Evolutionary conservation across 2,888 invertebrate genomes (phyloP), one percentile per base, ranked within the genome.

Genomic region (Ophion costatus): DNA sequence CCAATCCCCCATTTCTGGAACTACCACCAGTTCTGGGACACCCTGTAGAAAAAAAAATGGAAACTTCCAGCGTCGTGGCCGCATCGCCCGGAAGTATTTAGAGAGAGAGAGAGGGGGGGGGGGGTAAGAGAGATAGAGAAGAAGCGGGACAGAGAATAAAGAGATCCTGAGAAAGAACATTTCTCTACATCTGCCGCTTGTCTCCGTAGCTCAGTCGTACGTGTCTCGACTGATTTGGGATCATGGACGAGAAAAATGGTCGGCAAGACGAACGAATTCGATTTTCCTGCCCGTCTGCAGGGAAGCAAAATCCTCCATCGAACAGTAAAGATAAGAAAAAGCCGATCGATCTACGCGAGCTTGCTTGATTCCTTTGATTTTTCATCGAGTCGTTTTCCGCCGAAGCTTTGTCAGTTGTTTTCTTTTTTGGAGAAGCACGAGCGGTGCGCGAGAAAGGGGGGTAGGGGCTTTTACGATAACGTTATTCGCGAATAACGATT

Each of bases 141-240:
- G 20, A 63, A 22, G 33, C 56, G 63, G 20, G 38, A 66, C 38
- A 45, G 57, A 38, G 77, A 73, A 71, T 73, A 66, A 59, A 56
- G 69, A 76, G 61, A 56, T 66, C 61, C 71, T 22, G 63, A 77
- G 70, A 73, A 79, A 70, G 85, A 85, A 83, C 83, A 81, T 86
- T 83, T 76, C 74, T 77, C 80, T 81, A 79, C 80, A 73, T 76
- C 80, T 84, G 56, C 69, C 71, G 81, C 78, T 82, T 85, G 80
- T 84, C 87, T 83, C 82, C 76, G 82, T 77, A 82, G 69, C 82
- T 67, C 66, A 80, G 86, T 87, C 82, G 87, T 83, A 86, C 73
- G 73, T 85, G 86, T 85, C 86, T 82, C 85, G 84, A 86, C 82
- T 89, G 89, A 88, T 87, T 86, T 86, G 83, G 88, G 85, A 90